Base-by-base conservation (phyloP, 2,888 invertebrate species). In the Vanessa cardui region DNA sequence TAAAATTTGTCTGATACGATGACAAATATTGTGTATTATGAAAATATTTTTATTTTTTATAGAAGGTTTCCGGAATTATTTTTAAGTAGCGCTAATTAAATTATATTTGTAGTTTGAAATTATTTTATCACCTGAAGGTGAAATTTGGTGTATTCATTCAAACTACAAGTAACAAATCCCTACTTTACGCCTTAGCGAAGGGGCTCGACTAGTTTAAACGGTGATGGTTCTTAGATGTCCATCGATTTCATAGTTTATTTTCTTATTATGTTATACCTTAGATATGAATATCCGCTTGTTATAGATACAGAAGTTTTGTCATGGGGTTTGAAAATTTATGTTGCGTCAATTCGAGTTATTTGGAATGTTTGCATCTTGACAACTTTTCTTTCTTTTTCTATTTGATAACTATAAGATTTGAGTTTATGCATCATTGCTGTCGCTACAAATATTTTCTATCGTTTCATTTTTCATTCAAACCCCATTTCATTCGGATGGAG, bases 351-450 rank as follows among this genome's bases (percentile, higher is more conserved):
- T 76, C 76, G 82, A 82, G 82, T 88, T 81, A 83, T 87, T 88
- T 88, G 88, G 92, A 91, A 92, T 91, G 91, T 91, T 89, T 91
- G 92, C 92, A 92, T 92, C 92, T 92, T 92, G 92, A 92, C 92
- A 91, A 91, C 91, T 92, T 90, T 89, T 88, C 85, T 91, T 89
- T 87, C 80, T 80, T 82, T 79, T 79, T 72, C 66, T 83, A 81
- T 80, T n/a, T 75, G 68, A 82, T 84, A 80, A 80, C 78, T 82
- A 76, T 87, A 87, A 84, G 84, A 80, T 80, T 81, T 79, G 76
- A 39, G 56, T 80, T 83, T 85, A 83, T 87, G 88, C 87, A 87
- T 89, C 84, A 84, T 86, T 80, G 77, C 72, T 82, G 81, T 82
- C 80, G 80, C 84, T 77, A 78, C 76, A 78, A 73, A 82, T 79